Evolutionary conservation across 2,888 invertebrate species (phyloP).

Genomic region (Agonopterix subpropinquella): DNA sequence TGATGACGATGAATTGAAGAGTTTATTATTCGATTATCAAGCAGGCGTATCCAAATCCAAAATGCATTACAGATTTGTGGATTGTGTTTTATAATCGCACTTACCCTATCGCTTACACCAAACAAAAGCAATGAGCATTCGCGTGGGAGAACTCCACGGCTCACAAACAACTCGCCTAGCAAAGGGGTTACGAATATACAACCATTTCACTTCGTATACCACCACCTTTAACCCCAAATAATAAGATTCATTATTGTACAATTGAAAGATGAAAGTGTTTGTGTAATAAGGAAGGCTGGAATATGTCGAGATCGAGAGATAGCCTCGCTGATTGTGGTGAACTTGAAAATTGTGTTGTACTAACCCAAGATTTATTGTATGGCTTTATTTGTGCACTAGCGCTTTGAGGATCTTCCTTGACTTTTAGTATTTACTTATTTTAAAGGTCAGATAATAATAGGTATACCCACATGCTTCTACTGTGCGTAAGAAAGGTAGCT

Average conservation of each 20-base stretch:
- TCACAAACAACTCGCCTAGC: slow-evolving; percentile 52
- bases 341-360: slow-evolving; percentile 48
- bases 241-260: slow-evolving; percentile 5
- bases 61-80: no score
- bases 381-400: slow-evolving; percentile 7
- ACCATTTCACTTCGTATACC: slow-evolving; percentile 19
- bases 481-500: no score
- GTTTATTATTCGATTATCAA: no score
- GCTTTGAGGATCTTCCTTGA: no score
- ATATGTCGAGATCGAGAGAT: slow-evolving; percentile 53
- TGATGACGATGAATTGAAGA: no score
- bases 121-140: slow-evolving; percentile 54
- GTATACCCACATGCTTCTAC: no score
- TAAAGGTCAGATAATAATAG: no score
- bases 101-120: slow-evolving; percentile 32
- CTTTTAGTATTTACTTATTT: no score
- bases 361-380: slow-evolving; percentile 44
- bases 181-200: slow-evolving; percentile 38
- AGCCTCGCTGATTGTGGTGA: slow-evolving; percentile 46
- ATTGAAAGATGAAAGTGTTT: slow-evolving; percentile 5
- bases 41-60: no score
- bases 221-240: slow-evolving; percentile 18
- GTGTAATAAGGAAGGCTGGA: slow-evolving; percentile 37
- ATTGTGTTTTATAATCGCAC: neutral
- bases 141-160: slow-evolving; percentile 46